Conservation (phyloP, 1,140 invertebrate genomes). For the Meloidogyne hapla region DNA sequence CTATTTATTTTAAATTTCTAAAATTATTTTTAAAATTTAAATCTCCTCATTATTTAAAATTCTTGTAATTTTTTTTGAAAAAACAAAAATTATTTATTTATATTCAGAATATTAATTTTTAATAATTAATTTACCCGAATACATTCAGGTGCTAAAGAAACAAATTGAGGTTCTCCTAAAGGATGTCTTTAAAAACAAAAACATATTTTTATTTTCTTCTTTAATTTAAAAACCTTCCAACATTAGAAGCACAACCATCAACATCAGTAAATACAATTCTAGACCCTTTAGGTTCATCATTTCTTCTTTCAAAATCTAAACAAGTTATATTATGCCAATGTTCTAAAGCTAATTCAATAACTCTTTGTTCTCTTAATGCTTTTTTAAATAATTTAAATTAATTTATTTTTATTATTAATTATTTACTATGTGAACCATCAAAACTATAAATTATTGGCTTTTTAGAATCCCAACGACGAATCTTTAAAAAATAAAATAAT, state of each 20-base stretch:
- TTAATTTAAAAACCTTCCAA: constrained; percentile 29
- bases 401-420: background rate
- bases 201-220: background rate
- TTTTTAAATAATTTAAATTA: constrained; percentile 23
- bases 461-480: constrained; percentile 59
- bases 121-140: constrained; percentile 57
- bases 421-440: constrained; percentile 64
- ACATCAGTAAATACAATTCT: constrained; percentile 64
- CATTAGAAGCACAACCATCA: constrained; percentile 62
- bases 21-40: too few species aligned
- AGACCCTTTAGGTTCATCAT: constrained; percentile 59
- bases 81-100: too few species aligned
- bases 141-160: constrained; percentile 63
- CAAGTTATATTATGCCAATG: constrained; percentile 64
- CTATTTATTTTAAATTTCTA: constrained; percentile 39
- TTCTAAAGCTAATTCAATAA: constrained; percentile 63
- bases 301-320: constrained; percentile 58
- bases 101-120: too few species aligned
- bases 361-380: constrained; percentile 59
- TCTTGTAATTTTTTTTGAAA: too few species aligned
- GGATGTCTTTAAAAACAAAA: constrained; percentile 46
- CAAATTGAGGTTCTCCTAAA: constrained; percentile 63
- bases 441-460: constrained; percentile 63
- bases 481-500: background rate
- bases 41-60: too few species aligned